Conservation (phyloP, 1,140 invertebrate genomes). For the Drosophila rufa region DNA sequence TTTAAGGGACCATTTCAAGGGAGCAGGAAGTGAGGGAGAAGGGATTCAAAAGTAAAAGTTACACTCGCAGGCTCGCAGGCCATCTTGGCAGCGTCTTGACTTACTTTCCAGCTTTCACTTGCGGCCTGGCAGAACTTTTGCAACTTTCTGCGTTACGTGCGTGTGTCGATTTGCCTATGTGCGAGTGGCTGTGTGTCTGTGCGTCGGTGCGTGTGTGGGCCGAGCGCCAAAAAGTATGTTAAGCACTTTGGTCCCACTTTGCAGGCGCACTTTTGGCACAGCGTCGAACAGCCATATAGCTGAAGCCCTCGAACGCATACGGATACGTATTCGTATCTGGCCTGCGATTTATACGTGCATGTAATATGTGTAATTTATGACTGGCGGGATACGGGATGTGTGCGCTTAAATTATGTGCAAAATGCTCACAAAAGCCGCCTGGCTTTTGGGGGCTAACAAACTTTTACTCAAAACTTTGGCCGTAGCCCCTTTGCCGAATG, state of each 20-base stretch:
- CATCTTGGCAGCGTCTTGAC: conserved; percentile 62
- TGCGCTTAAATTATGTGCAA: conserved; percentile 80
- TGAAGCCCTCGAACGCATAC: conserved; percentile 17
- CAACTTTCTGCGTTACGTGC: conserved; percentile 73
- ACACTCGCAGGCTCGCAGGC: conserved; percentile 34
- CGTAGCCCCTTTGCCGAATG: conserved; percentile 24
- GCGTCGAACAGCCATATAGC: conserved; percentile 9
- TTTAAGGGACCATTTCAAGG: conserved; percentile 10
- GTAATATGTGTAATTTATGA: conserved; percentile 83
- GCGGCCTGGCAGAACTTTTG: conserved; percentile 47
- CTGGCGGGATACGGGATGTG: conserved; percentile 65
- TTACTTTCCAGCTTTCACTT: conserved; percentile 75
- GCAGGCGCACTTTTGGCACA: conserved; percentile 60
- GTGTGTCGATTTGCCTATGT: conserved; percentile 65
- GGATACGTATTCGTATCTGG: conserved; percentile 55
- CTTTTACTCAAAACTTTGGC: conserved; percentile 52
- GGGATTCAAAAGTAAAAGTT: conserved; percentile 61
- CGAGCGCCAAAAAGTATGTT: conserved; percentile 75
- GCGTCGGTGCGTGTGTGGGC: conserved; percentile 30
- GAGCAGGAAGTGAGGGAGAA: conserved; percentile 1
- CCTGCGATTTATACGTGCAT: conserved; percentile 80
- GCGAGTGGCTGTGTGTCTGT: conserved; percentile 39
- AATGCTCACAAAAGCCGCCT: conserved; percentile 64
- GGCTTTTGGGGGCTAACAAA: conserved; percentile 45
- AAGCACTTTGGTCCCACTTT: conserved; percentile 74